Percentiles rank a stretch among this genome's conserved stretches.
Conservation (phyloP, 2,113 vertebrate genomes). For the Paedocypris sp. region DNA sequence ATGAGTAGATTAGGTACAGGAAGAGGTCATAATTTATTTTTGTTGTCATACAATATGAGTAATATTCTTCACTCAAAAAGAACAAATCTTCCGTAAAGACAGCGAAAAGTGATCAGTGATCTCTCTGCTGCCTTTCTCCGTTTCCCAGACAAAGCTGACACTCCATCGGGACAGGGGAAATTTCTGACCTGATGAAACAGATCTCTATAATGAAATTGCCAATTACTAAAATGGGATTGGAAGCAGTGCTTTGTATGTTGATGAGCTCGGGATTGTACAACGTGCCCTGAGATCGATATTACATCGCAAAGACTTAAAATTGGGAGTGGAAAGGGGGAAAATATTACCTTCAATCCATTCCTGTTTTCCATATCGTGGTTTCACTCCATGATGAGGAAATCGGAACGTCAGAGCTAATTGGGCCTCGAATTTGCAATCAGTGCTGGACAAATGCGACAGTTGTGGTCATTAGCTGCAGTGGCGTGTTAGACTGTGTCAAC, state of each 20-base stretch:
- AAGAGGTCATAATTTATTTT: too few relatives aligned
- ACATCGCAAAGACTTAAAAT: slow-evolving; percentile 36
- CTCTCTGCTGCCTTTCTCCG: background rate
- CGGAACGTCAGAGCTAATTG: slow-evolving; percentile 90
- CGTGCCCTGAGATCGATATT: slow-evolving; percentile 51
- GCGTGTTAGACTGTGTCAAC: slow-evolving; percentile 46
- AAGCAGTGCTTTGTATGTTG: slow-evolving; percentile 51
- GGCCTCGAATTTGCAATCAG: slow-evolving; percentile 92
- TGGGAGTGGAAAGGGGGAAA: background rate
- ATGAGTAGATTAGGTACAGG: too few relatives aligned
- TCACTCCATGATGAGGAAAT: slow-evolving; percentile 64
- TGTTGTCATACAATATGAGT: too few relatives aligned
- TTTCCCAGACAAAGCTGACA: background rate
- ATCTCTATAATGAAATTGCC: slow-evolving; percentile 54
- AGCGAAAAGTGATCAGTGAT: background rate
- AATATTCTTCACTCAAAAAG: too few relatives aligned
- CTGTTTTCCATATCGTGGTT: background rate
- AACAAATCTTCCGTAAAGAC: background rate
- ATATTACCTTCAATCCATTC: background rate
- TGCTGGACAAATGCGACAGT: slow-evolving; percentile 84
- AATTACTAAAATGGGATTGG: slow-evolving; percentile 60
- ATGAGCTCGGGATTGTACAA: slow-evolving; percentile 48
- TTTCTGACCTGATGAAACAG: slow-evolving; percentile 16
- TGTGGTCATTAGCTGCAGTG: slow-evolving; percentile 79
- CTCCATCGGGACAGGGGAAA: slow-evolving; percentile 1